Evolutionary conservation across 2,113 vertebrate species (phyloP).

Genomic region (Brachirus orientalis): DNA sequence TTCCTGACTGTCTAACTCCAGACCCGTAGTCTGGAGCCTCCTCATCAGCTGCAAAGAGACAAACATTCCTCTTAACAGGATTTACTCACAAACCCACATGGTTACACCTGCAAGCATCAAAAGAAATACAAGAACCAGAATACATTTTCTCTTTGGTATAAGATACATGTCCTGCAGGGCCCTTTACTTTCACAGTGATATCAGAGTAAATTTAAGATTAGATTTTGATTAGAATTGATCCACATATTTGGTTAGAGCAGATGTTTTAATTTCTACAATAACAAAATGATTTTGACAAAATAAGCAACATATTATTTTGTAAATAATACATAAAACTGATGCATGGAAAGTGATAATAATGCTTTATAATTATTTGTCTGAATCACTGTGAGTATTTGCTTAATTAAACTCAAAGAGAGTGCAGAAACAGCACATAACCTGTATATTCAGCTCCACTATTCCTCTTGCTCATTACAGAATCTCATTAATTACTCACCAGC

Average conservation of each 20-base stretch:
- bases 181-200: constrained; percentile 5
- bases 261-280: background rate
- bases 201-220: background rate
- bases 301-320: background rate
- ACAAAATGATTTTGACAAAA: background rate
- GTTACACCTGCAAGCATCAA: constrained; percentile 32
- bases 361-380: background rate
- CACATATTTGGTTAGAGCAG: background rate
- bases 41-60: constrained; percentile 87
- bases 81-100: constrained; percentile 15
- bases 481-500: constrained; percentile 86
- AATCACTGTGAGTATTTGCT: background rate
- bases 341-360: background rate
- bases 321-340: no score
- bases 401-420: background rate
- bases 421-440: background rate
- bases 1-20: constrained; percentile 96
- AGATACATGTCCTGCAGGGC: background rate
- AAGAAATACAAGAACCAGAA: constrained; percentile 26
- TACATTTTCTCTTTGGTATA: no score
- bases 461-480: constrained; percentile 30
- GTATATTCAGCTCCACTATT: background rate
- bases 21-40: constrained; percentile 99
- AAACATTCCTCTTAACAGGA: constrained; percentile 47
- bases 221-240: background rate